phyloP scores from a whole-genome alignment of 2,113 vertebrate genomes.

The Monopterus albus region DNA sequence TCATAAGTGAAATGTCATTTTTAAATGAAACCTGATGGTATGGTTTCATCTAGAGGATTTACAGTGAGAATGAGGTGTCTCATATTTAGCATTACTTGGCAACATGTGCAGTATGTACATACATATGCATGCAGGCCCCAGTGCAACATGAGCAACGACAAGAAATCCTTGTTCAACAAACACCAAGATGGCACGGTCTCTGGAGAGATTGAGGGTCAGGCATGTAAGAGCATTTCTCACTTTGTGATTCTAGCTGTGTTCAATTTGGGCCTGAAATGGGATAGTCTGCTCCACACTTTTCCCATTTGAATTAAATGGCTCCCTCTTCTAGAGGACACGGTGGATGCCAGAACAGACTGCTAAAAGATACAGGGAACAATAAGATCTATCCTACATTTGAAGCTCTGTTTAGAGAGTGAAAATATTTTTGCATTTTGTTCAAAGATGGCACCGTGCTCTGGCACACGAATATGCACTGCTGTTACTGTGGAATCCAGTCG shows the following conservation, averaged over 20 bases:
- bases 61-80: too few species aligned
- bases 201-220: conserved; percentile 22
- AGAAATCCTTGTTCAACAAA: conserved; percentile 38
- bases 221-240: conserved; percentile 34
- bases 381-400: not conserved
- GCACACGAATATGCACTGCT: not conserved
- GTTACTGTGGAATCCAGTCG: conserved; percentile 18
- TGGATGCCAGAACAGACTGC: conserved; percentile 5
- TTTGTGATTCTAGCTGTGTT: conserved; percentile 66
- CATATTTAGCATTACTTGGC: too few species aligned
- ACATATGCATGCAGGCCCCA: not conserved
- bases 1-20: too few species aligned
- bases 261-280: conserved; percentile 56
- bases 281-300: conserved; percentile 37
- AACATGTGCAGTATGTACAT: too few species aligned
- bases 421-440: conserved; percentile 9
- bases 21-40: too few species aligned
- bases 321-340: conserved; percentile 10
- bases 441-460: conserved; percentile 15
- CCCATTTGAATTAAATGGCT: conserved; percentile 46
- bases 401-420: not conserved
- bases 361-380: conserved; percentile 15
- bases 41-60: too few species aligned
- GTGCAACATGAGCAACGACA: conserved; percentile 31
- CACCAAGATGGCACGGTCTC: conserved; percentile 19